phyloP scores from a whole-genome alignment of 2,113 vertebrate genomes.

The Hemichromis elongatus region DNA sequence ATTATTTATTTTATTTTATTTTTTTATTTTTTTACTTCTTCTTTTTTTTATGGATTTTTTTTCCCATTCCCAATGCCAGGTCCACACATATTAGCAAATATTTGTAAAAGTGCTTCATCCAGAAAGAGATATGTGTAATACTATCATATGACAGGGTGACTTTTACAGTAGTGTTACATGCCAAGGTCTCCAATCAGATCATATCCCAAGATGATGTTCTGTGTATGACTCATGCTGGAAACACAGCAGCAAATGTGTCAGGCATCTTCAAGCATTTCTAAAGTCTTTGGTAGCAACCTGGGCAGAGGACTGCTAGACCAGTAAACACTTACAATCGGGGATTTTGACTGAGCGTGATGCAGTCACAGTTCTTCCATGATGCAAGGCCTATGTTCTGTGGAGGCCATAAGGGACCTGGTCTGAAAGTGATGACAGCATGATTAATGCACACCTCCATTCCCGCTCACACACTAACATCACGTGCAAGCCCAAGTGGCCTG shows the following conservation, averaged over 20 bases:
- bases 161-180: background rate
- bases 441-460: conserved; percentile 54
- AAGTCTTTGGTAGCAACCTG: conserved; percentile 1
- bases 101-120: background rate
- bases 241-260: background rate
- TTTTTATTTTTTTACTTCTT: too few relatives aligned
- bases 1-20: too few relatives aligned
- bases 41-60: too few relatives aligned
- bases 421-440: conserved; percentile 70
- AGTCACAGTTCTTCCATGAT: conserved; percentile 38
- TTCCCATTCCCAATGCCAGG: background rate
- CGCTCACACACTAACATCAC: conserved; percentile 31
- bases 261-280: background rate
- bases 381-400: conserved; percentile 4
- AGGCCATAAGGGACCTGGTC: conserved; percentile 8
- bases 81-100: background rate
- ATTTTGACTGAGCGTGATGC: conserved; percentile 12
- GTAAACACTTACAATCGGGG: conserved; percentile 7
- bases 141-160: background rate
- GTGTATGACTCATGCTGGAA: background rate
- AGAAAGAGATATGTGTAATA: background rate
- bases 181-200: background rate
- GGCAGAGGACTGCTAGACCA: background rate
- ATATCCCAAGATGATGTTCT: background rate
- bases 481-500: background rate